These are phyloP conservation scores for Candoia aspera DNA, from an alignment of 2,113 vertebrate genomes.

Conservation along the genomic window DNA sequence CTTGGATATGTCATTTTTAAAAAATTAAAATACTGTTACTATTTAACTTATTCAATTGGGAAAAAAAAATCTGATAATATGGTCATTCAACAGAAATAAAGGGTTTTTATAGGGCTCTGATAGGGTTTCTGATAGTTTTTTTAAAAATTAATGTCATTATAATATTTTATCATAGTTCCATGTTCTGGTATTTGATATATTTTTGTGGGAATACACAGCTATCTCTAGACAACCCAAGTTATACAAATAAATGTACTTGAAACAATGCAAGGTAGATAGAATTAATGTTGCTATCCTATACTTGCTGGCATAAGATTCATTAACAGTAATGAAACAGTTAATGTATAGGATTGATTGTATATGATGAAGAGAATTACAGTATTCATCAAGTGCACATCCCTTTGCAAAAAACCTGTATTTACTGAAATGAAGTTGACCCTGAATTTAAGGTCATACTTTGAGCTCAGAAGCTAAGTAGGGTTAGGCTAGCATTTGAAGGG, in stretches of 20 bases:
- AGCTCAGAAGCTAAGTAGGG: background rate
- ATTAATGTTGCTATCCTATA: background rate
- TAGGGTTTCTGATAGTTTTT: background rate
- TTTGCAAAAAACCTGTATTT: background rate
- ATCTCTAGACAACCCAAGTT: background rate
- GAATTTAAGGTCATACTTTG: background rate
- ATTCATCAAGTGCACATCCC: background rate
- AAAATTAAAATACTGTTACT: background rate
- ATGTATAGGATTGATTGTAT: background rate
- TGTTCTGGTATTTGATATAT: background rate
- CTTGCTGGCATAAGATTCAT: background rate
- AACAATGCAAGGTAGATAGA: background rate
- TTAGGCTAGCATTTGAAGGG: background rate
- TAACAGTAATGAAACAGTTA: background rate
- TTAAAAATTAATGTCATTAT: background rate
- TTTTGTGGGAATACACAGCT: background rate
- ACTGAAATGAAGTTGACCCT: background rate
- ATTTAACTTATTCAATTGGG: background rate
- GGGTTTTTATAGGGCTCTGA: background rate
- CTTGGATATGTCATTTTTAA: background rate
- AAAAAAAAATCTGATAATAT: background rate
- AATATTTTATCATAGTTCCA: background rate
- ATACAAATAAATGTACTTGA: background rate
- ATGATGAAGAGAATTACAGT: background rate
- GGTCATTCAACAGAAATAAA: background rate